These are phyloP conservation scores for Nemurella pictetii DNA, from an alignment of 2,888 invertebrate genomes.

Conservation along the genomic window DNA sequence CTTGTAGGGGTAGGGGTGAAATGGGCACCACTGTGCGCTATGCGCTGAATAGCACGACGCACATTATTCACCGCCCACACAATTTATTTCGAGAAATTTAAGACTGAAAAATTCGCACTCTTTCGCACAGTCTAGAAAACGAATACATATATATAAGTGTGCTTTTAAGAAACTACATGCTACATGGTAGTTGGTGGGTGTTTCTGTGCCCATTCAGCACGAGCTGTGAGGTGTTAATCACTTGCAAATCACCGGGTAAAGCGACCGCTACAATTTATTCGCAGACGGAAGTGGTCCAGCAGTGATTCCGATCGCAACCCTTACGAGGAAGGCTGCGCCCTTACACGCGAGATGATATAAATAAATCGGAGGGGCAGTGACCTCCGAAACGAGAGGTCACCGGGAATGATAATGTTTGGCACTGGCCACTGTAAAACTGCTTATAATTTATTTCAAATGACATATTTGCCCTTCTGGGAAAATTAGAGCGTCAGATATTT, in stretches of 20 bases:
- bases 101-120: too few species aligned
- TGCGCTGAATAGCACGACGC: too few species aligned
- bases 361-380: neutral
- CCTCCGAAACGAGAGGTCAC: neutral
- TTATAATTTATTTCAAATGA: neutral
- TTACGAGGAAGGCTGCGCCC: neutral
- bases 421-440: neutral
- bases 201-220: too few species aligned
- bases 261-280: neutral
- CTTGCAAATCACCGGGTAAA: neutral
- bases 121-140: too few species aligned
- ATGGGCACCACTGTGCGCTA: too few species aligned
- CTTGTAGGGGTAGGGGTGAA: too few species aligned
- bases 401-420: neutral
- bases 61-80: too few species aligned
- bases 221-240: too few species aligned
- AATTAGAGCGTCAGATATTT: neutral
- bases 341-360: neutral
- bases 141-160: too few species aligned
- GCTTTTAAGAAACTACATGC: too few species aligned
- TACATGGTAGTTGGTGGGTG: too few species aligned
- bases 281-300: neutral
- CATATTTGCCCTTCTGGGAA: neutral
- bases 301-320: neutral
- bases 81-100: too few species aligned